Conservation (phyloP, 2,797 vertebrate genomes). For the Catharus ustulatus region DNA sequence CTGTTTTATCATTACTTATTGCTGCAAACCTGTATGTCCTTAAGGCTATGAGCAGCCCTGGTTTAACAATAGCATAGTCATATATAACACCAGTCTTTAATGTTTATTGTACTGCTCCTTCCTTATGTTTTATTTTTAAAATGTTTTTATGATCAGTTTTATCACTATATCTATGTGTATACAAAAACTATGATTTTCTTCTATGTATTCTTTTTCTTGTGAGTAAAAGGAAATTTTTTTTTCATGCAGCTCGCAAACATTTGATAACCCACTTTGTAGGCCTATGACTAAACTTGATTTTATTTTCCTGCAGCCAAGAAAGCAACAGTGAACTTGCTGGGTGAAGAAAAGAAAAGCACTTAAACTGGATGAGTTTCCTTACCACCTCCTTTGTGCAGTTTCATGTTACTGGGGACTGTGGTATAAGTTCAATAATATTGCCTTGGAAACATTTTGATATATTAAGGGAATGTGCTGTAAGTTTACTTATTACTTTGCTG, state of each 20-base stretch:
- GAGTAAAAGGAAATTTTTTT: not conserved
- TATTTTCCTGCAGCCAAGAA: slow-evolving; percentile 84
- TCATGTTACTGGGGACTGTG: slow-evolving; percentile 65
- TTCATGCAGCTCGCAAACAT: not conserved
- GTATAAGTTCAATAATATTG: slow-evolving; percentile 69
- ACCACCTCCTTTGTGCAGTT: slow-evolving; percentile 26
- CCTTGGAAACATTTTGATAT: slow-evolving; percentile 77
- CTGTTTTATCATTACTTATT: not conserved
- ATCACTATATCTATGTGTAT: not conserved
- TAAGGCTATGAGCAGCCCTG: not conserved
- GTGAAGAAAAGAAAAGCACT: slow-evolving; percentile 93
- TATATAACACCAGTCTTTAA: not conserved
- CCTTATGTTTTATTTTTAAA: not conserved
- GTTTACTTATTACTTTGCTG: slow-evolving; percentile 64
- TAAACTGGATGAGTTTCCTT: slow-evolving; percentile 70
- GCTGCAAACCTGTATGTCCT: not conserved
- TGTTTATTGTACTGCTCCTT: not conserved
- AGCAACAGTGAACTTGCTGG: slow-evolving; percentile 91
- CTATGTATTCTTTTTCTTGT: not conserved
- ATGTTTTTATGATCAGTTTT: not conserved
- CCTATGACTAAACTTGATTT: not conserved
- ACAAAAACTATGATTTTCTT: not conserved
- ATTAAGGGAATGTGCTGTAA: slow-evolving; percentile 72
- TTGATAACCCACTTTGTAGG: not conserved
- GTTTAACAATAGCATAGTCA: not conserved